Percentiles rank a stretch among this genome's conserved stretches.
These are phyloP conservation scores for Halocaridina rubra DNA, from an alignment of 2,888 invertebrate species.

Conservation along the genomic window DNA sequence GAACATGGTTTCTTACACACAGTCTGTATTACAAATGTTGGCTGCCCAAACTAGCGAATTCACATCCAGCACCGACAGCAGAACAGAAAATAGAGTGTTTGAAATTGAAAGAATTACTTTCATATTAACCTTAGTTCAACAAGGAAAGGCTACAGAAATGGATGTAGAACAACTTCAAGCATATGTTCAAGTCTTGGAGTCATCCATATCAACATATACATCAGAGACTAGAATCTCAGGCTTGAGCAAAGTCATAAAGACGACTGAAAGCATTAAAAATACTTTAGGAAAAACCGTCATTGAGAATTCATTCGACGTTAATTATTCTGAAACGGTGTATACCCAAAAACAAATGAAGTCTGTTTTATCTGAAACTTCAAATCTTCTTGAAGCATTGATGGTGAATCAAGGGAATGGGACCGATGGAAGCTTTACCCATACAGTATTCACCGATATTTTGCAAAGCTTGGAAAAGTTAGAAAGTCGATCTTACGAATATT, in stretches of 20 bases:
- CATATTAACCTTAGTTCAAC: background rate
- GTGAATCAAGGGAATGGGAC: background rate
- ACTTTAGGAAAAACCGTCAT: background rate
- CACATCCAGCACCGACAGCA: background rate
- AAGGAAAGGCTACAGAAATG: background rate
- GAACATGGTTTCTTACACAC: background rate
- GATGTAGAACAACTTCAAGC: background rate
- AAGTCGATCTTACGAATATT: background rate
- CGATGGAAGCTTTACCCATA: background rate
- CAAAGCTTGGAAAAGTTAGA: background rate
- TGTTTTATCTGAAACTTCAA: background rate
- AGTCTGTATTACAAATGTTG: background rate
- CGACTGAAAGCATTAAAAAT: background rate
- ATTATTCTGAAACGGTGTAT: background rate
- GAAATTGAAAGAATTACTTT: background rate
- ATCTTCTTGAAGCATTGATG: background rate
- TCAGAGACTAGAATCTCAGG: background rate
- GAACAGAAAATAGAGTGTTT: background rate
- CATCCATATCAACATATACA: background rate
- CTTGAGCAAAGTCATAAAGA: background rate
- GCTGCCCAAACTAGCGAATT: background rate
- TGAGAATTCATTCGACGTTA: background rate
- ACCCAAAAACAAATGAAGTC: background rate
- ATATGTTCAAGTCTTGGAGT: background rate
- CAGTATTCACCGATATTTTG: background rate